A percentile compares a stretch with the other conserved stretches of the same genome.
These are phyloP conservation scores for Periophthalmus modestus DNA, from an alignment of 2,113 vertebrate genomes.

Conservation along the genomic window DNA sequence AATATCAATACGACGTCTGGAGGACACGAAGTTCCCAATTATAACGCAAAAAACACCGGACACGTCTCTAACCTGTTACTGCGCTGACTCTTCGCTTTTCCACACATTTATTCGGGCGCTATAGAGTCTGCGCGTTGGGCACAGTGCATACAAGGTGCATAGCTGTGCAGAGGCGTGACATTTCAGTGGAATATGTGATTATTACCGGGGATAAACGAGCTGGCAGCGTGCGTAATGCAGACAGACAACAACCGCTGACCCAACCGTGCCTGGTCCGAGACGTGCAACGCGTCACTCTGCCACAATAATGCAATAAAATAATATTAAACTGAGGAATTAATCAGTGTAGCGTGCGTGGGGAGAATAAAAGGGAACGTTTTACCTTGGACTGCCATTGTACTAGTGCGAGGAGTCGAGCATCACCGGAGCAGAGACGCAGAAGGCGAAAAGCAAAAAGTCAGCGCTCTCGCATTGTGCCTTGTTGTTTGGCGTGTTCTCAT, in stretches of 20 bases:
- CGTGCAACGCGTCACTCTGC: background rate
- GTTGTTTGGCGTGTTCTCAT: slow-evolving; percentile 69
- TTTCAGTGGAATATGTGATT: slow-evolving; percentile 9
- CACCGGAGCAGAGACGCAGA: slow-evolving; percentile 25
- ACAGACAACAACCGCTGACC: slow-evolving; percentile 39
- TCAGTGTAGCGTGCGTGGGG: background rate
- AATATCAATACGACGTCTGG: slow-evolving; percentile 9
- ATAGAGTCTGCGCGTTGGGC: slow-evolving; percentile 45
- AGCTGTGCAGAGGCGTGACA: background rate
- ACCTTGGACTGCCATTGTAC: slow-evolving; percentile 80
- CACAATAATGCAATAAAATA: background rate
- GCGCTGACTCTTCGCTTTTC: slow-evolving; percentile 4
- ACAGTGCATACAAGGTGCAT: slow-evolving; percentile 19
- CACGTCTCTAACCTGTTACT: slow-evolving; percentile 51
- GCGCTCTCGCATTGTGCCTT: slow-evolving; percentile 57
- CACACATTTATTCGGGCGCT: background rate
- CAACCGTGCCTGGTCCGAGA: slow-evolving; percentile 18
- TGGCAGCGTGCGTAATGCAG: slow-evolving; percentile 25
- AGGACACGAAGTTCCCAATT: slow-evolving; percentile 13
- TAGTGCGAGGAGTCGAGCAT: slow-evolving; percentile 69
- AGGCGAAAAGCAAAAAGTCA: slow-evolving; percentile 41
- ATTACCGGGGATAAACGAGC: background rate
- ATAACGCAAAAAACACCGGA: slow-evolving; percentile 23
- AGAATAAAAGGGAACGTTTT: slow-evolving; percentile 31
- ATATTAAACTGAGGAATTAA: background rate